phyloP scores from a whole-genome alignment of 2,113 vertebrate genomes.

The Dicentrarchus labrax region DNA sequence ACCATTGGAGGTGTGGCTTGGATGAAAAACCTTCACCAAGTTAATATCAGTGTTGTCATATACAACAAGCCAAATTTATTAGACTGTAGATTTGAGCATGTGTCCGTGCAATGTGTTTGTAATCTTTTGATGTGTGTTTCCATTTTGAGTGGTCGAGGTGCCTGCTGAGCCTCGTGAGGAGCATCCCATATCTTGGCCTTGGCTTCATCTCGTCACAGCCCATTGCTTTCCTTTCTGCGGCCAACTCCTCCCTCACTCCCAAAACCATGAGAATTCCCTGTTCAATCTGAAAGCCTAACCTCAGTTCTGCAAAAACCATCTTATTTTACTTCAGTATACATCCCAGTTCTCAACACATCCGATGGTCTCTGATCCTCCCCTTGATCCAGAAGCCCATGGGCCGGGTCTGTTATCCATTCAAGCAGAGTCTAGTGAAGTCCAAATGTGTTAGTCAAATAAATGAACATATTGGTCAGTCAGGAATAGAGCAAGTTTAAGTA shows the following conservation, averaged over 20 bases:
- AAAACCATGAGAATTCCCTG: constrained; percentile 21
- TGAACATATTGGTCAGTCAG: background rate
- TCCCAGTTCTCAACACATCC: background rate
- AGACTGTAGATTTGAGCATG: background rate
- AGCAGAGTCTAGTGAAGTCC: background rate
- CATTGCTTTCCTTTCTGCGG: constrained; percentile 1
- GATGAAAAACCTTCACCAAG: background rate
- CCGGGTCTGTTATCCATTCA: background rate
- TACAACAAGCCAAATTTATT: constrained; percentile 15
- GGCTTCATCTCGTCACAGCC: constrained; percentile 12
- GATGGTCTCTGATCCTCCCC: background rate
- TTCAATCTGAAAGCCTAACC: constrained; percentile 13
- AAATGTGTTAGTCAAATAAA: background rate
- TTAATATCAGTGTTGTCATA: constrained; percentile 2
- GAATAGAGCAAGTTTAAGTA: constrained; percentile 2
- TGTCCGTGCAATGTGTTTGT: constrained; percentile 8
- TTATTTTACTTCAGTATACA: constrained; percentile 9
- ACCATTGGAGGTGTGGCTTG: background rate
- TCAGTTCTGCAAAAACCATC: constrained; percentile 14
- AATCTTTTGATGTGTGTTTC: constrained; percentile 31
- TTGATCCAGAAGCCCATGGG: background rate
- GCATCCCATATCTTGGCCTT: constrained; percentile 39
- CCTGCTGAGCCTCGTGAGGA: constrained; percentile 38
- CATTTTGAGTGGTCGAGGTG: background rate
- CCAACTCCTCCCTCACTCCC: constrained; percentile 13